Evolutionary conservation across 23 tunicate species (phyloP).

Genomic region (Ciona savignyi): DNA sequence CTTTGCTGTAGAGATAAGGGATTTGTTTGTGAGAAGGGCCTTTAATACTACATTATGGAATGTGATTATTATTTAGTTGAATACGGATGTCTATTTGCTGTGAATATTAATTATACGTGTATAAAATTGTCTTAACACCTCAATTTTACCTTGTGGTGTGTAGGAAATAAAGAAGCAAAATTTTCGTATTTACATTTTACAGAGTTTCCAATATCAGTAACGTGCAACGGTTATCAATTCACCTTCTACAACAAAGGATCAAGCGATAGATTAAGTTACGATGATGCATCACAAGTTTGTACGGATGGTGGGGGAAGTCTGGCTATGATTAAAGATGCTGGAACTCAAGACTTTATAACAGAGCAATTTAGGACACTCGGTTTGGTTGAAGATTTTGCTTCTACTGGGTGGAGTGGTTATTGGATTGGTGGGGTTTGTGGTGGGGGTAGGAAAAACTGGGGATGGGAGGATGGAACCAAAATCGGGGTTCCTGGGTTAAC

Average conservation of each 20-base stretch:
- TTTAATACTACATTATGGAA: too few relatives aligned
- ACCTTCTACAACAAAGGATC: background rate
- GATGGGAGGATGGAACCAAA: background rate
- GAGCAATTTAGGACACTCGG: background rate
- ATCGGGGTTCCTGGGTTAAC: background rate
- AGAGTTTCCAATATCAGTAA: background rate
- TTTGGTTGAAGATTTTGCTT: background rate
- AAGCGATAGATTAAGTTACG: background rate
- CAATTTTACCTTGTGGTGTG: too few relatives aligned
- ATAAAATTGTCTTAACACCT: too few relatives aligned
- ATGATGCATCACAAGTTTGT: background rate
- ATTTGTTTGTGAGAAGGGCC: too few relatives aligned
- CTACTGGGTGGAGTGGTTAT: background rate
- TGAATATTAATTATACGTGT: too few relatives aligned
- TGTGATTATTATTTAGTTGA: too few relatives aligned
- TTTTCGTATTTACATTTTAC: background rate
- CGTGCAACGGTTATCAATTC: background rate
- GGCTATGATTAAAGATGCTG: background rate
- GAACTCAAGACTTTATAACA: background rate
- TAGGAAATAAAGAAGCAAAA: too few relatives aligned
- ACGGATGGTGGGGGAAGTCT: background rate
- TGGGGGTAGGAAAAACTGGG: background rate
- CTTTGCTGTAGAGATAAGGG: too few relatives aligned
- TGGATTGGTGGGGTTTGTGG: background rate
- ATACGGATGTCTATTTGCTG: too few relatives aligned